Evolutionary conservation across 2,888 invertebrate genomes (phyloP).

Genomic region (Lamellibrachia satsuma): DNA sequence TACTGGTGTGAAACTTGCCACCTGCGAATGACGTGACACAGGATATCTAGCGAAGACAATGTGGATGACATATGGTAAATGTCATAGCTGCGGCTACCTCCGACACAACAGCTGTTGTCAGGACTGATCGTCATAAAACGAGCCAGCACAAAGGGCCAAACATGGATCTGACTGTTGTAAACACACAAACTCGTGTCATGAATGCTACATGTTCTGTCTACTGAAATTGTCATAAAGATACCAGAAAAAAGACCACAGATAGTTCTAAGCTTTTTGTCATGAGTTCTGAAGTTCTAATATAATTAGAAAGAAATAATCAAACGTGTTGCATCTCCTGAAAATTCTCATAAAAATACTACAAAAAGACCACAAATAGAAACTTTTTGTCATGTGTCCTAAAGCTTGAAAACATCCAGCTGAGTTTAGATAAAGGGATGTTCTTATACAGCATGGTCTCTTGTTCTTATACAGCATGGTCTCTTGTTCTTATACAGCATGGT

Average conservation of each 20-base stretch:
- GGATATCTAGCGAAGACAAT: not conserved
- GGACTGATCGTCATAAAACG: not conserved
- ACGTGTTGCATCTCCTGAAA: not conserved
- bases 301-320: not conserved
- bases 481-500: too few species aligned
- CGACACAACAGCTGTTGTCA: constrained; percentile 1
- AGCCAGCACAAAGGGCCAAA: not conserved
- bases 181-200: not conserved
- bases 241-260: not conserved
- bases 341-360: too few species aligned
- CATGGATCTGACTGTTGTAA: not conserved
- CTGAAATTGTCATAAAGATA: not conserved
- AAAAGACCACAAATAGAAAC: too few species aligned
- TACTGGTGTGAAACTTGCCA: not conserved
- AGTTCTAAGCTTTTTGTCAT: not conserved
- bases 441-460: too few species aligned
- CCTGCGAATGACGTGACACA: not conserved
- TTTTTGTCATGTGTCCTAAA: too few species aligned
- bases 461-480: too few species aligned
- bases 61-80: not conserved
- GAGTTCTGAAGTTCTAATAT: not conserved
- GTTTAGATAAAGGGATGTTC: too few species aligned
- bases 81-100: not conserved
- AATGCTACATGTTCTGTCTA: not conserved
- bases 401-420: too few species aligned